These are phyloP conservation scores for human DNA, from an alignment of 2,113 vertebrate species.

Conservation along the genomic window DNA sequence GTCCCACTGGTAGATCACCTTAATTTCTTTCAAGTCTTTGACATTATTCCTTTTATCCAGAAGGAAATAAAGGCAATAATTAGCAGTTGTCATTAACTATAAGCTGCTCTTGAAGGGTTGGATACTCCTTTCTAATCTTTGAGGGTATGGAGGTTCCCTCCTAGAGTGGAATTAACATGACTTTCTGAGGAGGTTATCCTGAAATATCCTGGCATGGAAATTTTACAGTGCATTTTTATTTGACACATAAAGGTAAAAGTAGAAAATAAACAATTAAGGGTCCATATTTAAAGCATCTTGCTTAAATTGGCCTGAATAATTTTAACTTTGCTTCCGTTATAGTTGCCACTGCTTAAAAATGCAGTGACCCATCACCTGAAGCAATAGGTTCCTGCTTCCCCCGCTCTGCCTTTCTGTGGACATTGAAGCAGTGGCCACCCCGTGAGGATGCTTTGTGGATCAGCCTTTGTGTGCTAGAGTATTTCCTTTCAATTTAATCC, in stretches of 20 bases:
- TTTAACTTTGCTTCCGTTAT: not conserved
- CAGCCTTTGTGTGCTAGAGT: too few relatives aligned
- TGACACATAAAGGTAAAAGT: not conserved
- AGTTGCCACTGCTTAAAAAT: not conserved
- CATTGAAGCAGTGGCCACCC: not conserved
- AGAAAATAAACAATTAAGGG: not conserved
- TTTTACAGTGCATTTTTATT: too few relatives aligned
- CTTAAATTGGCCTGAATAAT: not conserved
- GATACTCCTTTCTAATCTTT: not conserved
- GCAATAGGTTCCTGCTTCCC: too few relatives aligned
- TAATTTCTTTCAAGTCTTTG: slow-evolving; percentile 38
- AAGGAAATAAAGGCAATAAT: not conserved
- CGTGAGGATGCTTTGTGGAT: rapidly evolving
- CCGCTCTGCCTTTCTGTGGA: not conserved
- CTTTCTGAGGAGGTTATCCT: not conserved
- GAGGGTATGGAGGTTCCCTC: not conserved
- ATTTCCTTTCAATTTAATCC: not conserved
- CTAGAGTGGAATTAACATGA: not conserved
- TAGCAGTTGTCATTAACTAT: not conserved
- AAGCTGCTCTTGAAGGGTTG: not conserved
- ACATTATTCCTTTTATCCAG: not conserved
- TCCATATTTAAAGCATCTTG: not conserved
- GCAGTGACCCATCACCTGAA: not conserved
- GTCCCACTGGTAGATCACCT: not conserved
- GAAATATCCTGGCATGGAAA: not conserved